Percentiles rank a stretch among this genome's conserved stretches.
Evolutionary conservation across 64 coral and sea anemone genomes (phyloP).

Genomic region (Catalaphyllia jardinei): DNA sequence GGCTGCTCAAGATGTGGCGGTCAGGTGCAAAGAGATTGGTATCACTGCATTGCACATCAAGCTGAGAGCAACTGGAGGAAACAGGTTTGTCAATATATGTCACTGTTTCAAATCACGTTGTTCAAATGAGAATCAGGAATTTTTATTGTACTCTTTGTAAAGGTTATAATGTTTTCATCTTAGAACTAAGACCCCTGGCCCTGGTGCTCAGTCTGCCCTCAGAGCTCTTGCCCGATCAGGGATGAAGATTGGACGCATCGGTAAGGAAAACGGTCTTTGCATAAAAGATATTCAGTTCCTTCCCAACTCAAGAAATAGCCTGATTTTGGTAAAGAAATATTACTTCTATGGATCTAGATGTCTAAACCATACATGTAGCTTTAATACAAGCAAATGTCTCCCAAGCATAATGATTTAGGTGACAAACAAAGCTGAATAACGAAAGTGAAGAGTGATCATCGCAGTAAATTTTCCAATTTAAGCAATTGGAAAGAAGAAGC

Average conservation of each 20-base stretch:
- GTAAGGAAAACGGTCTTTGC: constrained; percentile 30
- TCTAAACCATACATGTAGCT: too few species aligned
- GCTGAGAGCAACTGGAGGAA: constrained; percentile 96
- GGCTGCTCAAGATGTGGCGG: constrained; percentile 97
- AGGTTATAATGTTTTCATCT: not conserved
- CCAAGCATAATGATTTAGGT: too few species aligned
- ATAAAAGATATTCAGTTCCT: not conserved
- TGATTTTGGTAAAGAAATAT: too few species aligned
- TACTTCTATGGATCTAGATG: too few species aligned
- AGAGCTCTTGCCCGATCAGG: constrained; percentile 96
- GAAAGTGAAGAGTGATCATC: too few species aligned
- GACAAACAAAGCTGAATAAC: too few species aligned
- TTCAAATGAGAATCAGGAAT: too few species aligned
- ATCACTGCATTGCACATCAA: constrained; percentile 97
- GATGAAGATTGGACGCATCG: constrained; percentile 99
- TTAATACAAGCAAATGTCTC: too few species aligned
- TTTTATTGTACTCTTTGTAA: not conserved
- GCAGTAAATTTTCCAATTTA: too few species aligned
- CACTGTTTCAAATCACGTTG: not conserved
- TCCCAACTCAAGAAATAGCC: too few species aligned
- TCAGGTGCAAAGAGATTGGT: constrained; percentile 97
- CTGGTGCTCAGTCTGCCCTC: constrained; percentile 95
- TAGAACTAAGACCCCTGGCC: constrained; percentile 98
- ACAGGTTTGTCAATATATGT: constrained; percentile 58
- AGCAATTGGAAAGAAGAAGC: too few species aligned